A percentile compares a stretch with the other conserved stretches of the same genome.
Conservation (phyloP, 2,888 invertebrate genomes). For the Encarsia formosa region DNA sequence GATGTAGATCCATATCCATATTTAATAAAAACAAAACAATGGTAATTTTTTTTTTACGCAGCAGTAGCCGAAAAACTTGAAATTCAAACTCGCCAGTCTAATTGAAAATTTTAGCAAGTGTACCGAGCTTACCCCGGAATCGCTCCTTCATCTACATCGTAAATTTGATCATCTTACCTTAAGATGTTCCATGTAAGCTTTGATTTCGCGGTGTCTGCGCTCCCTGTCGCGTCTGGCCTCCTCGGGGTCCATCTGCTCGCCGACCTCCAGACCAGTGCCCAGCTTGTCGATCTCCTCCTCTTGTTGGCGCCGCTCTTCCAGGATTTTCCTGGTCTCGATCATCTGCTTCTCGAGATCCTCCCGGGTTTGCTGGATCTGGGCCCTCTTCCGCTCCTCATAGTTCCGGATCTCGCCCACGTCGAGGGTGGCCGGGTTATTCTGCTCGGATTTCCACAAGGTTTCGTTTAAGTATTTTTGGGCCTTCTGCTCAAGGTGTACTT, state of each 20-base stretch:
- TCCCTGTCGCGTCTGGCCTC: conserved; percentile 1
- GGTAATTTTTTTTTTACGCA: too few relatives aligned
- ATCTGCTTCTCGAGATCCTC: conserved; percentile 11
- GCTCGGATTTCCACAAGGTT: neutral
- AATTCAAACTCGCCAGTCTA: too few relatives aligned
- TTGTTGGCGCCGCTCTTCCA: conserved; percentile 26
- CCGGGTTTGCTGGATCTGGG: neutral
- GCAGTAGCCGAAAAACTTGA: too few relatives aligned
- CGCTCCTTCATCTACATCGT: too few relatives aligned
- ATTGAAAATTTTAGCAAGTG: too few relatives aligned
- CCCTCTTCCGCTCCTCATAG: neutral
- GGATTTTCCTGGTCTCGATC: conserved; percentile 24
- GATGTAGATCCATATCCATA: too few relatives aligned
- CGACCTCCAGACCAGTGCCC: neutral
- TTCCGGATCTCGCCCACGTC: neutral
- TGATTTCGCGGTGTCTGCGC: neutral
- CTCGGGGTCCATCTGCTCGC: neutral
- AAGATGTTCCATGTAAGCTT: conserved; percentile 12
- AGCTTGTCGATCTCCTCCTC: conserved; percentile 10
- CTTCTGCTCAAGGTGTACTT: too few relatives aligned
- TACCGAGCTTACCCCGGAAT: too few relatives aligned
- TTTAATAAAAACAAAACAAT: too few relatives aligned
- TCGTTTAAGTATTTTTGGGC: too few relatives aligned
- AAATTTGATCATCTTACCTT: conserved; percentile 11
- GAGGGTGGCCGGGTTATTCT: neutral